phyloP scores from a whole-genome alignment of 2,113 vertebrate species.

The Nesoenas mayeri region DNA sequence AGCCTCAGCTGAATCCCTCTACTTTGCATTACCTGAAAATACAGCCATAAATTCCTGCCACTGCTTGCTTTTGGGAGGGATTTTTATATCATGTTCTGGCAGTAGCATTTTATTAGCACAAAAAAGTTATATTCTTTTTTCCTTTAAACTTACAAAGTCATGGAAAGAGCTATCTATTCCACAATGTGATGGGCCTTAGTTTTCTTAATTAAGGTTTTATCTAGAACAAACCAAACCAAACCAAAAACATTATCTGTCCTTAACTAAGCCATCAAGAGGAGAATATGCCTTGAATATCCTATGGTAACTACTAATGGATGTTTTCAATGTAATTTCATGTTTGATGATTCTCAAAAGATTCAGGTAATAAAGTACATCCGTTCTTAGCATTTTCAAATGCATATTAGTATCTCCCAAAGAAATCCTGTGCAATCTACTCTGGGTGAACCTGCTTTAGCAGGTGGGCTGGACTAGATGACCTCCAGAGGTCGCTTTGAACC shows the following conservation, averaged over 20 bases:
- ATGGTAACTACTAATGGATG: neutral
- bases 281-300: neutral
- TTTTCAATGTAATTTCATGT: neutral
- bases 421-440: neutral
- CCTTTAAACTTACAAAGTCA: neutral
- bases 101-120: neutral
- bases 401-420: neutral
- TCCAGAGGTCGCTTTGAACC: too few relatives aligned
- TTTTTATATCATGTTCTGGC: neutral
- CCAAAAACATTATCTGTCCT: neutral
- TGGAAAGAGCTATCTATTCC: neutral
- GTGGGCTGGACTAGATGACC: too few relatives aligned
- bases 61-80: neutral
- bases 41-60: neutral
- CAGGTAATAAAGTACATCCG: rapidly evolving
- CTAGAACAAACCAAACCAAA: neutral
- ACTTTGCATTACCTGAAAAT: neutral
- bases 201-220: neutral
- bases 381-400: neutral
- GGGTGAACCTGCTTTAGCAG: too few relatives aligned
- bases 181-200: neutral
- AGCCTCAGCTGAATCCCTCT: neutral
- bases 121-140: neutral
- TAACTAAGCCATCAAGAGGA: neutral
- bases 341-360: neutral